Evolutionary conservation across 2,888 invertebrate genomes (phyloP).

Genomic region (Elysia crispata): DNA sequence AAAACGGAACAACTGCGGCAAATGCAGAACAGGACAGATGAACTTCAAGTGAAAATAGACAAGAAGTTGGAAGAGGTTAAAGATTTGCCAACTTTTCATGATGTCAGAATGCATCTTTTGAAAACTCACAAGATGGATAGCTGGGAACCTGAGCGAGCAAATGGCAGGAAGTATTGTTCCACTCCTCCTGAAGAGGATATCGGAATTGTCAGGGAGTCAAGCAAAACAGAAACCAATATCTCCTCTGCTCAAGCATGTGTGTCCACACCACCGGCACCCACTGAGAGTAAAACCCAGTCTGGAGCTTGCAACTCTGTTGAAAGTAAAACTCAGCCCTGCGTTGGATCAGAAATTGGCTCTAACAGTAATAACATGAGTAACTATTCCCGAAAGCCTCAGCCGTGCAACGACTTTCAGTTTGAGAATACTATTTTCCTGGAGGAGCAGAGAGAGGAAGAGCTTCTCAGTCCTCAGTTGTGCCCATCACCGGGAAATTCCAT

Average conservation of each 20-base stretch:
- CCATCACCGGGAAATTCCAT: not conserved
- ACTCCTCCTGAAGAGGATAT: too few species aligned
- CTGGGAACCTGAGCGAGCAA: constrained; percentile 31
- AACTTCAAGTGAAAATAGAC: constrained; percentile 35
- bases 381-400: not conserved
- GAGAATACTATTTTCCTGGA: too few species aligned
- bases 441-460: not conserved
- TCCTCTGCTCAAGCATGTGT: not conserved
- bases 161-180: not conserved
- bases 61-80: constrained; percentile 25
- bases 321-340: not conserved
- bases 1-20: not conserved
- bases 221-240: not conserved
- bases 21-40: too few species aligned
- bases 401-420: too few species aligned
- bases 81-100: constrained; percentile 37
- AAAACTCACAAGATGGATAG: constrained; percentile 34
- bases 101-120: constrained; percentile 27
- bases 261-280: not conserved
- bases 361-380: not conserved
- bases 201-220: not conserved
- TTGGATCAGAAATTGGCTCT: not conserved
- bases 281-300: not conserved
- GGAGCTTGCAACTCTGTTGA: not conserved
- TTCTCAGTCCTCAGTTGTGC: not conserved